Base-by-base conservation (phyloP, 1,140 invertebrate genomes). In the Drosophila arawakana region DNA sequence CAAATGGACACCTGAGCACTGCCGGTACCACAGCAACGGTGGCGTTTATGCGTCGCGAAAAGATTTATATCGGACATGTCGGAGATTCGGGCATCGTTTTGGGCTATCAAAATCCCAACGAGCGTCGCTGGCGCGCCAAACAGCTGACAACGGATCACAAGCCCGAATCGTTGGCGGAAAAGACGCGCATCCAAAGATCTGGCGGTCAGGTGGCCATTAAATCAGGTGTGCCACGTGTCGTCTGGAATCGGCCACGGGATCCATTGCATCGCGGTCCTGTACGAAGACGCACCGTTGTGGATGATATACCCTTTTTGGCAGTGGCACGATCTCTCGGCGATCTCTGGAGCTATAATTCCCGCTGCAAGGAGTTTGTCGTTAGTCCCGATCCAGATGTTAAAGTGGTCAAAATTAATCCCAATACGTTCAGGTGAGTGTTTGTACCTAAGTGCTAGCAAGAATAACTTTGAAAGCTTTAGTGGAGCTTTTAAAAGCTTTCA, bases 1-100 rank as follows among this genome's bases (percentile, higher is more conserved):
- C 96, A 7, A 97, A 97, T 61, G 98, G 98, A 41, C 94, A 98
- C 60, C 97, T 98, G 3, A 99, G 98, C 88, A 99, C 98, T 3
- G 97, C 98, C 0, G 98, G 98, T 2, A 99, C 98, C 10, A 99
- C 98, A 9, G 98, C 98, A 13, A 98, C 97, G 84, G 95, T 99
- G 67, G 97, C 97, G 2, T 99, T 99, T 92, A 98, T 99, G 83
- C 94, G 97, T 72, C 95, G 96, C 80, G 96, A 97, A 13, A 99
- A 99, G 93, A 96, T 99, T 65, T 99, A 99, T 91, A 97, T 98
- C 59, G 98, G 98, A 13, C 98, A 99, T 94, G 98, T 99, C 35
- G 98, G 98, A 15, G 98, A 99, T 93, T 99, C 98, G 0, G 97
- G 96, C 11, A 98, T 99, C 84, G 96, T 98, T 21, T 93, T 99